These are phyloP conservation scores for Petroica traversi DNA, from an alignment of 2,113 vertebrate genomes.

Conservation along the genomic window DNA sequence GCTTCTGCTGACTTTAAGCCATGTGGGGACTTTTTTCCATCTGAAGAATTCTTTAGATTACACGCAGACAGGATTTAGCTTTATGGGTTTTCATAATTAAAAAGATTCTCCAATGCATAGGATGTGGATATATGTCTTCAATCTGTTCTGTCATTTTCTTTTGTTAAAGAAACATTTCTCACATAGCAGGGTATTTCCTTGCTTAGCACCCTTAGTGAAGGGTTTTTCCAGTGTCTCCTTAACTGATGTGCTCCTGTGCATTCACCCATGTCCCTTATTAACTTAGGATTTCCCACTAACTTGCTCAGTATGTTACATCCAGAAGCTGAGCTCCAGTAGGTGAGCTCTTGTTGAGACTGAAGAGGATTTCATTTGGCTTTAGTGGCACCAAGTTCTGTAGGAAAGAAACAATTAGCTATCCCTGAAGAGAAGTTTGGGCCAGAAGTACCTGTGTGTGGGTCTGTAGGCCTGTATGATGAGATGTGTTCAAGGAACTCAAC, in stretches of 20 bases:
- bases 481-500: fast-evolving
- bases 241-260: not conserved
- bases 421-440: not conserved
- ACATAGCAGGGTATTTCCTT: not conserved
- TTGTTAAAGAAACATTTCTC: not conserved
- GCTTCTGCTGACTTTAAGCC: not conserved
- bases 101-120: not conserved
- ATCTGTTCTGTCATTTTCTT: not conserved
- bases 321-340: not conserved
- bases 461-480: not conserved
- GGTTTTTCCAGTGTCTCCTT: not conserved
- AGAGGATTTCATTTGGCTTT: not conserved
- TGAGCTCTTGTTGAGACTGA: not conserved
- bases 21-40: not conserved
- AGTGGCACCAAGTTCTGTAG: not conserved
- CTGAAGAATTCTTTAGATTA: not conserved
- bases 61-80: not conserved
- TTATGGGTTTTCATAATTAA: not conserved
- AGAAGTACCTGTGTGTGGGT: not conserved
- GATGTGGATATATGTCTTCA: not conserved
- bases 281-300: fast-evolving
- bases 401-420: not conserved
- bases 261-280: not conserved
- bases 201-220: not conserved
- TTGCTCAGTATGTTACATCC: not conserved